Percentiles rank a stretch among this genome's conserved stretches.
Conservation (phyloP, 2,113 vertebrate genomes). For the Myrmecobius fasciatus region DNA sequence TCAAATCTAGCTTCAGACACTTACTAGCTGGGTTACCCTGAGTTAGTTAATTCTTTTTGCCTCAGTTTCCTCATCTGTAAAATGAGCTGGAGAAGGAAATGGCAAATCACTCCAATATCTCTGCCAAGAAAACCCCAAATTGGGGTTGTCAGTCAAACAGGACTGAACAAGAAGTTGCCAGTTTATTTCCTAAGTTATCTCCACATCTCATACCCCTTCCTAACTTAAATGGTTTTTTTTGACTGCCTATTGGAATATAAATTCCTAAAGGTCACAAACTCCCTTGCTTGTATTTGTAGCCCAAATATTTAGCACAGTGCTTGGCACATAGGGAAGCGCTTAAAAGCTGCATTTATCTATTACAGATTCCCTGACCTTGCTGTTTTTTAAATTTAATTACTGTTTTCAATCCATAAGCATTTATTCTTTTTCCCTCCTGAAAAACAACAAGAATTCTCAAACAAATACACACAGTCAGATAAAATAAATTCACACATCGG, state of each 20-base stretch:
- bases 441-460: background rate
- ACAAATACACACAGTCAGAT: background rate
- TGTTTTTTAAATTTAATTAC: background rate
- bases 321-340: background rate
- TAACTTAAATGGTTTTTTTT: background rate
- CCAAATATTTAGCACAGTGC: background rate
- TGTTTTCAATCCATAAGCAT: background rate
- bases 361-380: background rate
- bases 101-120: background rate
- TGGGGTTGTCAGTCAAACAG: background rate
- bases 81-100: background rate
- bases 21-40: background rate
- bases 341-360: background rate
- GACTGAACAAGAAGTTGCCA: background rate
- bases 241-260: background rate
- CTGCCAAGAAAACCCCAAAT: background rate
- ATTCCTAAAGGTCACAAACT: background rate
- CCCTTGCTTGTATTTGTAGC: background rate
- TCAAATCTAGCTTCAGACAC: background rate
- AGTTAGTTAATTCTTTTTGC: background rate
- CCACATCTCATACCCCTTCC: background rate
- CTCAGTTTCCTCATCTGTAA: background rate
- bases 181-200: background rate
- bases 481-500: background rate
- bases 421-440: background rate